Percentiles rank a stretch among this genome's conserved stretches.
phyloP scores from a whole-genome alignment of 2,113 vertebrate species.

The Zosterops lateralis region DNA sequence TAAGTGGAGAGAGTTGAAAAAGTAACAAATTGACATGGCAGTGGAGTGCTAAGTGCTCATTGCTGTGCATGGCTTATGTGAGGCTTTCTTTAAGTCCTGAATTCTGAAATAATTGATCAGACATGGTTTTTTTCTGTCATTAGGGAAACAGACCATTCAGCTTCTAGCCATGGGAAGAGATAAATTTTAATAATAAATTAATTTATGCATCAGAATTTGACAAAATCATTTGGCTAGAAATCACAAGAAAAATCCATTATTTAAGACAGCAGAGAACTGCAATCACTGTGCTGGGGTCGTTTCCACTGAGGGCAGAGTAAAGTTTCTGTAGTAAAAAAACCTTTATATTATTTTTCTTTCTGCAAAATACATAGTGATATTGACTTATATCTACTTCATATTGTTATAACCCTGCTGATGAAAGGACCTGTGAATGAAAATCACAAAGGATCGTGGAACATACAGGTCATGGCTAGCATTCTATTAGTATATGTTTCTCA shows the following conservation, averaged over 20 bases:
- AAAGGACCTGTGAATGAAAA: background rate
- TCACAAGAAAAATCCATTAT: background rate
- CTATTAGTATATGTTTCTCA: background rate
- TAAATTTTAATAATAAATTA: slow-evolving; percentile 48
- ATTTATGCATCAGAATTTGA: background rate
- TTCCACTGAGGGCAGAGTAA: background rate
- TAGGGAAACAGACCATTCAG: background rate
- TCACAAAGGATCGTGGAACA: background rate
- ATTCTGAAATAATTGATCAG: slow-evolving; percentile 46
- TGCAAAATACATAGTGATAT: background rate
- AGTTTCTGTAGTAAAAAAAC: background rate
- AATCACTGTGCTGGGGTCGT: background rate
- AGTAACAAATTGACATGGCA: background rate
- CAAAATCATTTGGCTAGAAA: slow-evolving; percentile 25
- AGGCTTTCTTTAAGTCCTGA: slow-evolving; percentile 16
- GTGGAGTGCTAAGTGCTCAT: background rate
- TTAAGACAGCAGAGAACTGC: background rate
- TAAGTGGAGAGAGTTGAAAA: slow-evolving; percentile 35
- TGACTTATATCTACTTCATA: background rate
- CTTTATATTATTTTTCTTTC: background rate
- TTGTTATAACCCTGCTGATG: background rate
- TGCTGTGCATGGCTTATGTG: background rate
- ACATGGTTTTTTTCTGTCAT: background rate
- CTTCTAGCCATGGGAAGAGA: slow-evolving; percentile 8
- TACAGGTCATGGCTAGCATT: background rate